phyloP scores from a whole-genome alignment of 2,113 vertebrate genomes.

The Syngnathus typhle region DNA sequence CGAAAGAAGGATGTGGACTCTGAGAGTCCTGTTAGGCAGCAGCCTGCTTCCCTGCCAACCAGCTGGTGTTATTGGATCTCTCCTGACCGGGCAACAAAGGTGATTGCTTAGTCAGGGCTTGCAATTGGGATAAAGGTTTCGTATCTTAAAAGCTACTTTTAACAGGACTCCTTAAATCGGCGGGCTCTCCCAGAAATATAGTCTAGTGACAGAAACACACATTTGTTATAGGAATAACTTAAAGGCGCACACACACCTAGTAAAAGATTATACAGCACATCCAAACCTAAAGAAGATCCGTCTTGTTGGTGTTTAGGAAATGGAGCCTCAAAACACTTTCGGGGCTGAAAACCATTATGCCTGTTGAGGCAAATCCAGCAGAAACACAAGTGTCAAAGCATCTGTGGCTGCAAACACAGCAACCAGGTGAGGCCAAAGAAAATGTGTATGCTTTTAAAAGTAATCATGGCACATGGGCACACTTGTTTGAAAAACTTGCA shows the following conservation, averaged over 20 bases:
- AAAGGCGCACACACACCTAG: background rate
- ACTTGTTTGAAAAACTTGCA: constrained; percentile 44
- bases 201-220: constrained; percentile 6
- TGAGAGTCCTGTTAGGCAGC: constrained; percentile 18
- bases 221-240: constrained; percentile 18
- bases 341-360: constrained; percentile 32
- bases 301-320: constrained; percentile 11
- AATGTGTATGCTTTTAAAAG: background rate
- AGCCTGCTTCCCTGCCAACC: constrained; percentile 34
- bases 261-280: too few species aligned
- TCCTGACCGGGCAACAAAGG: constrained; percentile 43
- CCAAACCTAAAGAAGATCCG: constrained; percentile 23
- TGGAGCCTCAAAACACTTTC: constrained; percentile 29
- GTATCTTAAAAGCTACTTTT: constrained; percentile 50
- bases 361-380: constrained; percentile 14
- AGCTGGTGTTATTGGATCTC: constrained; percentile 61
- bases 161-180: constrained; percentile 49
- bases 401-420: constrained; percentile 12
- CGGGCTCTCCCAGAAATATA: constrained; percentile 23
- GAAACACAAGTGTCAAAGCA: constrained; percentile 25
- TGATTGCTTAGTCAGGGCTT: constrained; percentile 37
- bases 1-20: constrained; percentile 31
- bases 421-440: constrained; percentile 7
- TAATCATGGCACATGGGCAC: background rate
- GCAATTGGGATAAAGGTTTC: constrained; percentile 31